Evolutionary conservation across 1,140 invertebrate species (phyloP).

Genomic region (Varroa destructor): DNA sequence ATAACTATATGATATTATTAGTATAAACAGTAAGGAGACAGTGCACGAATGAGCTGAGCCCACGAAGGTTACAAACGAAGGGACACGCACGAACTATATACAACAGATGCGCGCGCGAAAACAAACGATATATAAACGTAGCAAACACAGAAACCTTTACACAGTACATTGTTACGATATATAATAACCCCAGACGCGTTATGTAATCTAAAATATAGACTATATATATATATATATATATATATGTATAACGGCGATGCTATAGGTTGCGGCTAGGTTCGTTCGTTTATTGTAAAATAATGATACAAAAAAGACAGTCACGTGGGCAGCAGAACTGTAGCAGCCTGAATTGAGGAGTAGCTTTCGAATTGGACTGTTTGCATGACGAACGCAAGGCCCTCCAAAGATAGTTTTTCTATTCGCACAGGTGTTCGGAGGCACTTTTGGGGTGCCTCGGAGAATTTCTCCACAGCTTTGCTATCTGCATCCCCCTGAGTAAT

Average conservation of each 20-base stretch:
- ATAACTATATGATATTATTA: background rate
- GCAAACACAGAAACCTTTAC: no score
- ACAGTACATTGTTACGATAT: background rate
- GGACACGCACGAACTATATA: no score
- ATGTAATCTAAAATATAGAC: conserved; percentile 8
- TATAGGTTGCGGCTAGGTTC: conserved; percentile 13
- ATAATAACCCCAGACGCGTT: background rate
- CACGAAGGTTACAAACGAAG: no score
- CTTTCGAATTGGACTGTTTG: background rate
- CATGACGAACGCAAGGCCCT: conserved; percentile 1
- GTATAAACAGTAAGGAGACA: background rate
- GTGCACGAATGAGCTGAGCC: no score
- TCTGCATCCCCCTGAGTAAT: no score
- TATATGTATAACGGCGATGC: conserved; percentile 1
- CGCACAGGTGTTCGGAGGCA: background rate
- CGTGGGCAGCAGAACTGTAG: conserved; percentile 7
- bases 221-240: conserved; percentile 7
- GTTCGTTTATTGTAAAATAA: conserved; percentile 24
- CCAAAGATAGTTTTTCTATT: conserved; percentile 11
- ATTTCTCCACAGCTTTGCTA: background rate
- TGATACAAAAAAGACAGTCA: background rate
- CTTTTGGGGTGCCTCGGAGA: background rate
- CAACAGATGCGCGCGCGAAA: no score
- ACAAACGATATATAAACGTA: no score
- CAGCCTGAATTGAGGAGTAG: no score